Conservation (phyloP, 2,113 vertebrate species). For the Clarias macrocephalus region DNA sequence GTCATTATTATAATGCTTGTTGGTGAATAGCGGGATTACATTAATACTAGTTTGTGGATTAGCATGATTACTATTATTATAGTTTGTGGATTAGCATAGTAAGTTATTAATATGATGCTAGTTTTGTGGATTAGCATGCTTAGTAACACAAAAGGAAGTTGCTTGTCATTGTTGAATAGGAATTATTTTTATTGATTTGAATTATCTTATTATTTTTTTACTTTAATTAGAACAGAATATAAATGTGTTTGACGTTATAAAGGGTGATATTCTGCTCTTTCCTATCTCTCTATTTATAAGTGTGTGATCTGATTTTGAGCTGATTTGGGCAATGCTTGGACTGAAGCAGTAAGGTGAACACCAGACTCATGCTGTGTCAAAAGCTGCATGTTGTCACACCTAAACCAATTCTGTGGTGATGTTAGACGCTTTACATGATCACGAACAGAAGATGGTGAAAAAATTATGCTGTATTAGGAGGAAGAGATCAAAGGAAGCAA, state of each 20-base stretch:
- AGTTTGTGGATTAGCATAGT: too few species aligned
- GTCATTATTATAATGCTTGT: too few species aligned
- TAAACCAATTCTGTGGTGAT: background rate
- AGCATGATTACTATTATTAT: background rate
- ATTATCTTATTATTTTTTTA: background rate
- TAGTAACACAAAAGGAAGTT: background rate
- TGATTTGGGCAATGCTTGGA: background rate
- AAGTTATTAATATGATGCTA: too few species aligned
- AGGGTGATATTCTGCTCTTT: background rate
- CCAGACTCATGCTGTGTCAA: too few species aligned
- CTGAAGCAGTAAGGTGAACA: too few species aligned
- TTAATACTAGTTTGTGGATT: too few species aligned
- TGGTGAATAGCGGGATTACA: too few species aligned
- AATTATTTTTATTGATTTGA: background rate
- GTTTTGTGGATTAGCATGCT: background rate
- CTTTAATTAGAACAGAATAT: background rate
- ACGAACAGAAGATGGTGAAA: background rate
- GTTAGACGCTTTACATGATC: background rate
- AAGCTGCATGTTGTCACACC: too few species aligned
- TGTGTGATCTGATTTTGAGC: background rate
- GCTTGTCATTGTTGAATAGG: background rate
- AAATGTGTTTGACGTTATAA: background rate
- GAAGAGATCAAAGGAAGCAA: background rate
- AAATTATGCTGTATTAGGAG: background rate
- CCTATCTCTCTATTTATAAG: background rate